Conservation (phyloP, 2,888 invertebrate genomes). For the Drosophila pseudotalamancana region DNA sequence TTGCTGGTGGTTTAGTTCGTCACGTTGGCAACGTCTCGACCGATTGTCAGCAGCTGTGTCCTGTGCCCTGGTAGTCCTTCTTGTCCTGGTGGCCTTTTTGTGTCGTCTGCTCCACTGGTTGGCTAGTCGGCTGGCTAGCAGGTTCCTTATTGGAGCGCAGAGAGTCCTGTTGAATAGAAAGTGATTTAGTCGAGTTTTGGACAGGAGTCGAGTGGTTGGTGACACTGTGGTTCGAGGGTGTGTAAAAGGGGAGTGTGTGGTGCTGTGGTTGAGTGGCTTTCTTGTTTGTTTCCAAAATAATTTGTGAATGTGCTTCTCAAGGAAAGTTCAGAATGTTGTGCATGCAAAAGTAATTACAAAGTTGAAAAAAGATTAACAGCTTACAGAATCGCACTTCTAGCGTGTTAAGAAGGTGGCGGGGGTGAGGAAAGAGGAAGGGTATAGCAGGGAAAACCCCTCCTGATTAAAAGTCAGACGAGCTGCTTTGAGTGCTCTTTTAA, state of each 20-base stretch:
- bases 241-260: conserved; percentile 10
- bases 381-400: conserved; percentile 30
- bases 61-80: conserved; percentile 13
- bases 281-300: conserved; percentile 51
- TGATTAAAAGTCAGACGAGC: conserved; percentile 8
- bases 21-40: conserved; percentile 25
- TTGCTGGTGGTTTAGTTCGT: conserved; percentile 30
- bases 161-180: conserved; percentile 70
- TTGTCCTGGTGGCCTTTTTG: conserved; percentile 35
- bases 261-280: conserved; percentile 41
- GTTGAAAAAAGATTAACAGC: conserved; percentile 81
- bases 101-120: conserved; percentile 25
- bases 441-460: not conserved
- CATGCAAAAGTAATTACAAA: conserved; percentile 82
- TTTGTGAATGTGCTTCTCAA: conserved; percentile 51
- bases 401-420: not conserved
- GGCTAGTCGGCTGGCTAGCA: conserved; percentile 1
- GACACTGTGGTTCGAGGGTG: conserved; percentile 24
- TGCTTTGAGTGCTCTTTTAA: conserved; percentile 39
- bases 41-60: conserved; percentile 40
- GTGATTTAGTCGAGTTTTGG: conserved; percentile 68
- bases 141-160: no score
- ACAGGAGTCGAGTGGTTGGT: conserved; percentile 30
- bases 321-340: conserved; percentile 68
- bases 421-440: not conserved